phyloP scores from a whole-genome alignment of 2,888 invertebrate genomes.

The Keiferia lycopersicella region DNA sequence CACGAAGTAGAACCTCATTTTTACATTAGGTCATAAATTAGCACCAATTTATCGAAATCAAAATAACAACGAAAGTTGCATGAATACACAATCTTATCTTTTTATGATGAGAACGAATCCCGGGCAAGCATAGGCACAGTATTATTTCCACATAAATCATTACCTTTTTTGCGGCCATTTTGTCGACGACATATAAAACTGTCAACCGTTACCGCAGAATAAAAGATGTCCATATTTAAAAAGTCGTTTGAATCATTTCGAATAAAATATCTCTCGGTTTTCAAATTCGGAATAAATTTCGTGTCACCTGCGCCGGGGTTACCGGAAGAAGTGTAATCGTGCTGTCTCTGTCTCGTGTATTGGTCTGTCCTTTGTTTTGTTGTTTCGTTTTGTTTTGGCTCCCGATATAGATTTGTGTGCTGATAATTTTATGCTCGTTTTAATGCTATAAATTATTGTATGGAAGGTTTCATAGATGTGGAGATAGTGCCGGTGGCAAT shows the following conservation, averaged over 20 bases:
- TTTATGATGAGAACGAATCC: slow-evolving; percentile 36
- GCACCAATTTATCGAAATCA: slow-evolving; percentile 3
- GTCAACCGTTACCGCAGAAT: slow-evolving; percentile 72
- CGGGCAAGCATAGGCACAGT: slow-evolving; percentile 49
- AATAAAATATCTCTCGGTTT: slow-evolving; percentile 78
- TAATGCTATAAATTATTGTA: slow-evolving; percentile 74
- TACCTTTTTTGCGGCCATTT: slow-evolving; percentile 59
- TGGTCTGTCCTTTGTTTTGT: slow-evolving; percentile 58
- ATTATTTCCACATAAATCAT: slow-evolving; percentile 78
- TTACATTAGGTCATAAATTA: not conserved
- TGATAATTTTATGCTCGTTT: slow-evolving; percentile 76
- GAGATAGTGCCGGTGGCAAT: slow-evolving; percentile 65
- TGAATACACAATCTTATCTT: not conserved
- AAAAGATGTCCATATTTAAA: slow-evolving; percentile 79
- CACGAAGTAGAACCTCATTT: not conserved
- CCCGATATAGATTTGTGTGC: slow-evolving; percentile 64
- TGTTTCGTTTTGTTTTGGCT: slow-evolving; percentile 66
- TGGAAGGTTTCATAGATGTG: slow-evolving; percentile 62
- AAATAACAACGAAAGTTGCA: slow-evolving; percentile 5
- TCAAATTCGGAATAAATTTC: slow-evolving; percentile 81
- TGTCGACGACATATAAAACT: slow-evolving; percentile 78
- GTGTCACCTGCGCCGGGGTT: slow-evolving; percentile 77
- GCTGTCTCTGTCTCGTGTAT: slow-evolving; percentile 47
- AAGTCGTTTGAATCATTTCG: slow-evolving; percentile 78
- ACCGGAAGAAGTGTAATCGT: slow-evolving; percentile 70